Evolutionary conservation across 2,888 invertebrate genomes (phyloP).

Genomic region (Drosophila setosimentum): DNA sequence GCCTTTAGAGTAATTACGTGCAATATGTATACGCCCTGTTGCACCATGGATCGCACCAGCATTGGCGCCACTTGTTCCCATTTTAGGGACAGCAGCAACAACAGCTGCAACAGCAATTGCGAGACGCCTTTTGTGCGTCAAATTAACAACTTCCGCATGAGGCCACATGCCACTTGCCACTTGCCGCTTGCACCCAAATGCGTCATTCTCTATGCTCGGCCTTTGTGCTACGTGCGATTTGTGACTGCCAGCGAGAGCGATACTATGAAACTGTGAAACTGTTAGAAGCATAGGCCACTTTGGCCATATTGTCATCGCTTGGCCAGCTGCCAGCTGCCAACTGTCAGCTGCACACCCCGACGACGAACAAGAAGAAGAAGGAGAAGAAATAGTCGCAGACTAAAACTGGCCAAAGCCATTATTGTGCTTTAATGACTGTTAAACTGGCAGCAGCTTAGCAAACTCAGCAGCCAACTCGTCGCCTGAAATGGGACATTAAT

Average conservation of each 20-base stretch:
- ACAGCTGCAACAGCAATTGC: slow-evolving; percentile 2
- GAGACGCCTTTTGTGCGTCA: slow-evolving; percentile 72
- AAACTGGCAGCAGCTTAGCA: slow-evolving; percentile 66
- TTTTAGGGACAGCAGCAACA: slow-evolving; percentile 41
- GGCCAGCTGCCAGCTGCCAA: slow-evolving; percentile 70
- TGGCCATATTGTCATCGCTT: slow-evolving; percentile 74
- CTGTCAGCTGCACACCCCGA: slow-evolving; percentile 1
- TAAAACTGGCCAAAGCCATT: slow-evolving; percentile 57
- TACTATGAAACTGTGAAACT: slow-evolving; percentile 4
- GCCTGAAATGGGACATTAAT: slow-evolving; percentile 56
- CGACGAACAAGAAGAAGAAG: background rate
- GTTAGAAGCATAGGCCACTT: slow-evolving; percentile 56
- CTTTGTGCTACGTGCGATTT: slow-evolving; percentile 50
- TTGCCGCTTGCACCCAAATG: slow-evolving; percentile 80
- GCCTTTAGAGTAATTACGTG: slow-evolving; percentile 63
- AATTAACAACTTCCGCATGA: slow-evolving; percentile 82
- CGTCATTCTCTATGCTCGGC: slow-evolving; percentile 74
- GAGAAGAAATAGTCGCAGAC: slow-evolving; percentile 35
- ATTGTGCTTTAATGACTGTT: slow-evolving; percentile 75
- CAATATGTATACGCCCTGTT: slow-evolving; percentile 66
- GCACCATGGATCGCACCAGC: slow-evolving; percentile 32
- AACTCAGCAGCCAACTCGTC: slow-evolving; percentile 17
- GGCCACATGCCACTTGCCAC: slow-evolving; percentile 80
- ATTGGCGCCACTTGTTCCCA: slow-evolving; percentile 68
- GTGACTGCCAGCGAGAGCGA: slow-evolving; percentile 10